Evolutionary conservation across 2,888 invertebrate species (phyloP).

Genomic region (Cheilosia pagana): DNA sequence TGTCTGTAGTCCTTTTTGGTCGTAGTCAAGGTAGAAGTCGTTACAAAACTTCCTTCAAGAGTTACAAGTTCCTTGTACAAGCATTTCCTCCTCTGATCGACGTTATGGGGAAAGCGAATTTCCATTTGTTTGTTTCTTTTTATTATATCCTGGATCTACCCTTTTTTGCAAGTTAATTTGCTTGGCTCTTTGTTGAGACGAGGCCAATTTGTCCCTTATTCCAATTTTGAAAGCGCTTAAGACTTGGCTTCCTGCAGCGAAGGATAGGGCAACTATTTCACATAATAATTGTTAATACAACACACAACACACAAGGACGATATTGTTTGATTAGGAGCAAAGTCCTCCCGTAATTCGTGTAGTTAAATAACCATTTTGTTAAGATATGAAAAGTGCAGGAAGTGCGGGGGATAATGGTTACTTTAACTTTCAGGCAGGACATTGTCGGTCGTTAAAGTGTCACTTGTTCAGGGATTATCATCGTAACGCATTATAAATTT

Average conservation of each 20-base stretch:
- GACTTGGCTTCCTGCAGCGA: conserved; percentile 8
- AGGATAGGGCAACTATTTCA: conserved; percentile 23
- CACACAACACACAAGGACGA: conserved; percentile 16
- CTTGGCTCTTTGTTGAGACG: conserved; percentile 31
- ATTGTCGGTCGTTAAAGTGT: conserved; percentile 45
- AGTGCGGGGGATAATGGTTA: conserved; percentile 26
- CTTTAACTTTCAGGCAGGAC: conserved; percentile 39
- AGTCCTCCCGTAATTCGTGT: conserved; percentile 26
- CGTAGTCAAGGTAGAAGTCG: conserved; percentile 66
- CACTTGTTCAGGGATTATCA: conserved; percentile 42
- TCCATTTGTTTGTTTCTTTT: conserved; percentile 29
- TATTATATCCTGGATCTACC: conserved; percentile 4
- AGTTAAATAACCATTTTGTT: conserved; percentile 59
- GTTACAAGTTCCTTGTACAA: conserved; percentile 48
- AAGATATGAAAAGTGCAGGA: conserved; percentile 34
- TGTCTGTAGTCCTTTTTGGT: conserved; percentile 56
- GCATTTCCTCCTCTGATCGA: conserved; percentile 12
- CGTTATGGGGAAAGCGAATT: not conserved
- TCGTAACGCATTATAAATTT: conserved; percentile 55
- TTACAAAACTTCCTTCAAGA: conserved; percentile 54
- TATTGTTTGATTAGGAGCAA: conserved; percentile 23
- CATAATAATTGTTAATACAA: conserved; percentile 10
- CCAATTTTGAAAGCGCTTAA: conserved; percentile 30
- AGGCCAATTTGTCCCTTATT: conserved; percentile 53
- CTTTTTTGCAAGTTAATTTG: conserved; percentile 41